These are phyloP conservation scores for Tenthredo scrophulariae DNA, from an alignment of 2,888 invertebrate species.

Conservation along the genomic window DNA sequence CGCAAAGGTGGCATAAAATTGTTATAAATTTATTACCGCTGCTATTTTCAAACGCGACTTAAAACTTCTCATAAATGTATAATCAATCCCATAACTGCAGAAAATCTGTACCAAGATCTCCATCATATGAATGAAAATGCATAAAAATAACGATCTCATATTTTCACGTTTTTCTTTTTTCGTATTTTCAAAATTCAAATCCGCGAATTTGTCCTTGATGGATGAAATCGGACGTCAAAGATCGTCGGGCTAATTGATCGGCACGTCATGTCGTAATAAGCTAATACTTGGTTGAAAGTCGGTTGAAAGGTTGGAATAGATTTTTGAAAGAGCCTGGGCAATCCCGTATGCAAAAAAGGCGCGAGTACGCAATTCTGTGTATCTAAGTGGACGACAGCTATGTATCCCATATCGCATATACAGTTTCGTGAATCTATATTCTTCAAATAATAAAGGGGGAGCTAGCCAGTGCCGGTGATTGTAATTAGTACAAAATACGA, in stretches of 20 bases:
- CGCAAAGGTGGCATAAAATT: neutral
- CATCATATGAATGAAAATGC: neutral
- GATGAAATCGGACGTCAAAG: neutral
- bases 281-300: neutral
- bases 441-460: neutral
- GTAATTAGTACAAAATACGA: neutral
- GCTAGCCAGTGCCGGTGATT: neutral
- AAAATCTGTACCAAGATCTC: neutral
- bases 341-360: conserved; percentile 5
- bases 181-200: neutral
- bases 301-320: conserved; percentile 2
- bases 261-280: neutral
- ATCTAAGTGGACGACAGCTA: neutral
- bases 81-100: neutral
- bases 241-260: neutral
- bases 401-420: neutral
- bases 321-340: conserved; percentile 5
- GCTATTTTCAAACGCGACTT: neutral
- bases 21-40: neutral
- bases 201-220: neutral
- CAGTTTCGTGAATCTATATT: neutral
- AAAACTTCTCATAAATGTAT: neutral
- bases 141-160: neutral
- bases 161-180: neutral
- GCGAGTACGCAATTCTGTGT: neutral